Evolutionary conservation across 2,888 invertebrate species (phyloP).

Genomic region (Alentia gelatinosa): DNA sequence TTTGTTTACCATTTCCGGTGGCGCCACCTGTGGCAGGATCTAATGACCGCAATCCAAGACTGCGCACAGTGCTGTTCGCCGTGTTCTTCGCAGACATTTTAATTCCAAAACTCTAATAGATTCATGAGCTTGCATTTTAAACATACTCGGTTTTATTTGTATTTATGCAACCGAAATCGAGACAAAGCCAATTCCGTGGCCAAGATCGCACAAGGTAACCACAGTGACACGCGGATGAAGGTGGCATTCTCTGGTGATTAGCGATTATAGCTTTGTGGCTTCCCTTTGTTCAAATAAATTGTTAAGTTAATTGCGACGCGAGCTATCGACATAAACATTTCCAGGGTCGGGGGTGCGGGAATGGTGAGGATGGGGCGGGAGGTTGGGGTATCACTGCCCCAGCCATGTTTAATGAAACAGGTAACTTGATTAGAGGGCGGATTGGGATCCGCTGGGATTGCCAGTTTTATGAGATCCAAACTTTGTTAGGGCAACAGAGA

Average conservation of each 20-base stretch:
- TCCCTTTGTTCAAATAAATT: not conserved
- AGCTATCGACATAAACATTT: not conserved
- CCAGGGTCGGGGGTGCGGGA: not conserved
- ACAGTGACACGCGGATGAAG: not conserved
- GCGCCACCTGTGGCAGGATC: not conserved
- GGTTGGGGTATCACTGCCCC: not conserved
- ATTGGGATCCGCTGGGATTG: not conserved
- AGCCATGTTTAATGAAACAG: not conserved
- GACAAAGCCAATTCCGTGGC: slow-evolving; percentile 1
- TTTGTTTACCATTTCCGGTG: not conserved
- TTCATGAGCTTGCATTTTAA: not conserved
- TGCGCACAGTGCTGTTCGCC: not conserved
- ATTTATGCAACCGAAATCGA: too few relatives aligned
- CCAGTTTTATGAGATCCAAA: not conserved
- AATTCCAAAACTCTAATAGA: not conserved
- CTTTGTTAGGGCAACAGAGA: not conserved
- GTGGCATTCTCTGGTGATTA: not conserved
- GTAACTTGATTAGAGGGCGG: not conserved
- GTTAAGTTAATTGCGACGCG: not conserved
- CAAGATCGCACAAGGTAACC: not conserved
- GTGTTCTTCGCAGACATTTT: not conserved
- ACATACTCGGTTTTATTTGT: not conserved
- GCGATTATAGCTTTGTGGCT: not conserved
- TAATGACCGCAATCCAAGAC: slow-evolving; percentile 1
- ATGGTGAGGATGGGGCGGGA: too few relatives aligned